phyloP scores from a whole-genome alignment of 1,140 invertebrate species.

The Ceratosolen fusciceps region DNA sequence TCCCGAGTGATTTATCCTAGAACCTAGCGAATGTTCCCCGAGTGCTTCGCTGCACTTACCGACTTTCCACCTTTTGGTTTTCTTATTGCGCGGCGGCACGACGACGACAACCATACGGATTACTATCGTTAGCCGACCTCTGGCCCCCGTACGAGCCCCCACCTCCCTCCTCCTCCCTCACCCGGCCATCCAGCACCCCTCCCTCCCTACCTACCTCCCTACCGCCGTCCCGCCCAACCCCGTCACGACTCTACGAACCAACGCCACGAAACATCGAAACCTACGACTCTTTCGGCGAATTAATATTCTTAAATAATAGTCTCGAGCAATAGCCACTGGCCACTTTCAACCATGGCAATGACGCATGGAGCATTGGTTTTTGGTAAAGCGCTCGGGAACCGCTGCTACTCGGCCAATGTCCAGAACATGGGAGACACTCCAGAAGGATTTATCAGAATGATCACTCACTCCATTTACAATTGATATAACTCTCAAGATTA shows the following conservation, averaged over 20 bases:
- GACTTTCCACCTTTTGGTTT: background rate
- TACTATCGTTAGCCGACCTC: conserved; percentile 23
- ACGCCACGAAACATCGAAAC: no score
- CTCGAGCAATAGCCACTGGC: background rate
- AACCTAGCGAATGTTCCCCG: conserved; percentile 45
- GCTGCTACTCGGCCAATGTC: background rate
- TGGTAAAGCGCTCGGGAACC: background rate
- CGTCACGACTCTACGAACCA: no score
- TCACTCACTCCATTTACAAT: no score
- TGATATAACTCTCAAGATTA: no score
- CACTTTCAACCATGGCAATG: background rate
- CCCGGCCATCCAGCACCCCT: background rate
- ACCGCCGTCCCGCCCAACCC: no score
- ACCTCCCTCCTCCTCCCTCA: background rate
- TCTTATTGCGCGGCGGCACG: conserved; percentile 15
- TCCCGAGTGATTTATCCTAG: conserved; percentile 51
- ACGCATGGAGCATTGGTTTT: conserved; percentile 1
- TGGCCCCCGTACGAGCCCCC: background rate
- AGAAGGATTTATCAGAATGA: background rate
- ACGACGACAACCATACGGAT: conserved; percentile 3
- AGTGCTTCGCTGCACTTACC: background rate
- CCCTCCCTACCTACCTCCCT: no score
- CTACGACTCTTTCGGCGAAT: conserved; percentile 16
- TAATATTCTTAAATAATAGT: conserved; percentile 42
- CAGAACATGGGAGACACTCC: no score